Evolutionary conservation across 1,140 invertebrate species (phyloP).

Genomic region (Drosophila kanapiae): DNA sequence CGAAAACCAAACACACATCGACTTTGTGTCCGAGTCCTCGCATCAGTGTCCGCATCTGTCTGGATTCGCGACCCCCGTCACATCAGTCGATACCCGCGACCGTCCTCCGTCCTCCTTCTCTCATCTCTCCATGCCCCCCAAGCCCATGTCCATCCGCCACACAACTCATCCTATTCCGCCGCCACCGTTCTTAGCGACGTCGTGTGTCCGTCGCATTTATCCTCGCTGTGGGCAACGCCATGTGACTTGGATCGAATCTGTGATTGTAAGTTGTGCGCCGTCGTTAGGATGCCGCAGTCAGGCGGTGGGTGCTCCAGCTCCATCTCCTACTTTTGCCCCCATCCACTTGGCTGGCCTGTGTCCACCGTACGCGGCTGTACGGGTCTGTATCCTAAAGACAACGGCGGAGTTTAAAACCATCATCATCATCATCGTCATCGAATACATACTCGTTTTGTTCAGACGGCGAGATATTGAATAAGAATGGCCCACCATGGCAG

Average conservation of each 20-base stretch:
- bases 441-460: conserved; percentile 36
- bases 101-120: conserved; percentile 1
- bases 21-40: conserved; percentile 64
- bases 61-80: conserved; percentile 41
- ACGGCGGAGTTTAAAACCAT: conserved; percentile 49
- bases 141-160: neutral
- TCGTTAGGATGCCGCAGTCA: conserved; percentile 52
- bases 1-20: conserved; percentile 63
- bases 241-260: conserved; percentile 60
- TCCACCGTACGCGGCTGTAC: conserved; percentile 43
- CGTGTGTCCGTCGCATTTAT: conserved; percentile 53
- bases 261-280: conserved; percentile 63
- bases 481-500: conserved; percentile 18
- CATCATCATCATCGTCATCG: conserved; percentile 30
- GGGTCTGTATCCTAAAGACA: conserved; percentile 46
- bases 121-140: conserved; percentile 3
- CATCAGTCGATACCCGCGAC: conserved; percentile 38
- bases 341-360: conserved; percentile 39
- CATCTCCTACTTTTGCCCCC: neutral
- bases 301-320: conserved; percentile 25
- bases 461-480: conserved; percentile 42
- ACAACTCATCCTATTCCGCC: conserved; percentile 1
- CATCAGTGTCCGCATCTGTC: conserved; percentile 59
- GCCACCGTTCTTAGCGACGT: conserved; percentile 44
- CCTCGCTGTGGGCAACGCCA: conserved; percentile 61